These are phyloP conservation scores for Pseudomyrmex flavicornis DNA, from an alignment of 1,140 invertebrate genomes.

Conservation along the genomic window DNA sequence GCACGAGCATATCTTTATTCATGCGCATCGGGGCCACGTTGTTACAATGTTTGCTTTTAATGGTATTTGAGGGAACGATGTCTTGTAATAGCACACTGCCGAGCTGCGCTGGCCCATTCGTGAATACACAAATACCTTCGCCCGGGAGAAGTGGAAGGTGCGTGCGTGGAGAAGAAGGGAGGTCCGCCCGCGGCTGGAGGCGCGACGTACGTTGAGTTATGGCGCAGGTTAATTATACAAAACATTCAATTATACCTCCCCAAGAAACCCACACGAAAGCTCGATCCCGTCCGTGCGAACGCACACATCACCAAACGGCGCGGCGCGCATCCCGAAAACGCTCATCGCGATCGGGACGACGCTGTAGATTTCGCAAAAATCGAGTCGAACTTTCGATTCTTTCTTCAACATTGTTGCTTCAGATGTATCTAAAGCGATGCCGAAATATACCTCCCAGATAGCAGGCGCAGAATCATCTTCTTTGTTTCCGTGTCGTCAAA, in stretches of 20 bases:
- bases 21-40: slow-evolving; percentile 4
- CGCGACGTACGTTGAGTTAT: slow-evolving; percentile 85
- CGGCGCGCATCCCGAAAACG: slow-evolving; percentile 15
- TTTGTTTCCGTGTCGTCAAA: not conserved
- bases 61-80: slow-evolving; percentile 32
- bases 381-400: slow-evolving; percentile 34
- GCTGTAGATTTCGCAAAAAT: slow-evolving; percentile 59
- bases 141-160: slow-evolving; percentile 35
- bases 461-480: slow-evolving; percentile 20
- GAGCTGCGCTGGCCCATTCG: slow-evolving; percentile 68
- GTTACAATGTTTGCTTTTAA: slow-evolving; percentile 59
- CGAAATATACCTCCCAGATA: not conserved
- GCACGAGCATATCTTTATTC: slow-evolving; percentile 52
- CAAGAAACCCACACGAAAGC: slow-evolving; percentile 63
- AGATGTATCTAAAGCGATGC: not conserved
- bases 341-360: slow-evolving; percentile 18
- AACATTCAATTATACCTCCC: slow-evolving; percentile 86
- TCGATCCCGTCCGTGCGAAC: slow-evolving; percentile 16
- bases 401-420: slow-evolving; percentile 18
- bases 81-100: slow-evolving; percentile 45
- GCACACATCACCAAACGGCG: slow-evolving; percentile 19
- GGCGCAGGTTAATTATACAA: slow-evolving; percentile 86
- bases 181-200: slow-evolving; percentile 83
- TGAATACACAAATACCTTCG: slow-evolving; percentile 80
- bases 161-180: slow-evolving; percentile 66